These are phyloP conservation scores for Athalia rosae DNA, from an alignment of 2,888 invertebrate species.

Conservation along the genomic window DNA sequence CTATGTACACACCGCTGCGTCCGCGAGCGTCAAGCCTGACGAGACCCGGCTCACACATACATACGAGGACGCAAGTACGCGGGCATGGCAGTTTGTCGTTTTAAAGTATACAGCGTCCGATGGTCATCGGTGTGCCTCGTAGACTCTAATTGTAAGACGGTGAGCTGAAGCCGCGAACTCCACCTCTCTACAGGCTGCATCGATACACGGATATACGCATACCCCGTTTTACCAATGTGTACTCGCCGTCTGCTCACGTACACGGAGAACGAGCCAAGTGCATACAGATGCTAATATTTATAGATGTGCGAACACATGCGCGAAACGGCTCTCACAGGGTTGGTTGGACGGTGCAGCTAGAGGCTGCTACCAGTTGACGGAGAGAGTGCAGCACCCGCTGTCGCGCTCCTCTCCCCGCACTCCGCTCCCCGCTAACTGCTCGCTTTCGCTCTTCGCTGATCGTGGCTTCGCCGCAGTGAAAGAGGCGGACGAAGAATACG, in stretches of 20 bases:
- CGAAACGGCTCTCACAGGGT: not conserved
- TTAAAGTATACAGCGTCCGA: not conserved
- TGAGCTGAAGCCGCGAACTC: slow-evolving; percentile 36
- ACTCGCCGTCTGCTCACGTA: not conserved
- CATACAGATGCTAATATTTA: not conserved
- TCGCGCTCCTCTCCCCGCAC: slow-evolving; percentile 35
- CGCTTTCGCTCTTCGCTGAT: slow-evolving; percentile 16
- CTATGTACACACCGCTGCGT: too few species aligned
- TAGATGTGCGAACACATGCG: slow-evolving; percentile 3
- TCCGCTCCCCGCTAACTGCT: slow-evolving; percentile 13
- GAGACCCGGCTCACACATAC: slow-evolving; percentile 3
- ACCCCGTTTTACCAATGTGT: not conserved
- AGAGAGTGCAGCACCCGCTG: slow-evolving; percentile 22
- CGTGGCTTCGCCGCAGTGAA: slow-evolving; percentile 24
- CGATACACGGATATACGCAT: not conserved
- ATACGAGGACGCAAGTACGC: not conserved
- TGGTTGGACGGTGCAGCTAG: not conserved
- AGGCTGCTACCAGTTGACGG: too few species aligned
- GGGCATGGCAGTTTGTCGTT: slow-evolving; percentile 1
- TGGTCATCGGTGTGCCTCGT: slow-evolving; percentile 5
- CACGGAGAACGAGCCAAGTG: not conserved
- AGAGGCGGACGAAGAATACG: not conserved
- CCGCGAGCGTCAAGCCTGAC: too few species aligned
- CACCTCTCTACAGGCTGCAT: not conserved
- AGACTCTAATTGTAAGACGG: slow-evolving; percentile 8